These are phyloP conservation scores for Drymonia ruficornis DNA, from an alignment of 2,888 invertebrate species.

Conservation along the genomic window DNA sequence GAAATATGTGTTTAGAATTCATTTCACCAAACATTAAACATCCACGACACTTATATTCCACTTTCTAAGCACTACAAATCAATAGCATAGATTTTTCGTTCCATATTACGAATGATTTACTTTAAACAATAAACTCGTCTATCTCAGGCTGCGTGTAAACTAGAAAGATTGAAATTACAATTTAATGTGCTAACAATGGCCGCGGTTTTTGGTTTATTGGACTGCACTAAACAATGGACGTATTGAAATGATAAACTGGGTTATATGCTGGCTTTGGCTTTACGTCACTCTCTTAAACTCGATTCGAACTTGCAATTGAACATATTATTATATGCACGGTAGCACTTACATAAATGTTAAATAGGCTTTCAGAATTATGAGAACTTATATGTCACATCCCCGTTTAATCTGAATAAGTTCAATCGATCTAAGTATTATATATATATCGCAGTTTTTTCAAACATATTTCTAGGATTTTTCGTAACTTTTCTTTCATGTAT, in stretches of 20 bases:
- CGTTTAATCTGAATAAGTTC: too few relatives aligned
- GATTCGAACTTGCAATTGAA: background rate
- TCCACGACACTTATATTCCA: background rate
- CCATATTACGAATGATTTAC: constrained; percentile 3
- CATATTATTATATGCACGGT: background rate
- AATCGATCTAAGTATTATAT: too few relatives aligned
- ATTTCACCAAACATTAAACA: background rate
- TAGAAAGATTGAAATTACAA: constrained; percentile 4
- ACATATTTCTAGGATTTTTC: too few relatives aligned
- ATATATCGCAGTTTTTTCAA: too few relatives aligned
- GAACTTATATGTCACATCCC: background rate
- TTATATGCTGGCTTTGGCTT: constrained; percentile 15
- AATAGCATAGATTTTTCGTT: background rate
- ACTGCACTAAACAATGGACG: constrained; percentile 50
- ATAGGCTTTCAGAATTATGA: background rate
- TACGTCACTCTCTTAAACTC: constrained; percentile 14
- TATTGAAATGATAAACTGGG: constrained; percentile 60
- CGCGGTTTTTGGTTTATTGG: constrained; percentile 36
- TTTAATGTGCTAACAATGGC: constrained; percentile 43
- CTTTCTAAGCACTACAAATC: background rate
- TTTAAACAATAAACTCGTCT: constrained; percentile 21
- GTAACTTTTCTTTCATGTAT: too few relatives aligned
- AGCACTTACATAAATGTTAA: background rate
- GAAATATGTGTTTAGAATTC: constrained; percentile 3
- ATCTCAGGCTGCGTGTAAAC: constrained; percentile 14